Percentiles rank a stretch among this genome's conserved stretches.
These are phyloP conservation scores for Lepidothrix coronata DNA, from an alignment of 2,113 vertebrate species.

Conservation along the genomic window DNA sequence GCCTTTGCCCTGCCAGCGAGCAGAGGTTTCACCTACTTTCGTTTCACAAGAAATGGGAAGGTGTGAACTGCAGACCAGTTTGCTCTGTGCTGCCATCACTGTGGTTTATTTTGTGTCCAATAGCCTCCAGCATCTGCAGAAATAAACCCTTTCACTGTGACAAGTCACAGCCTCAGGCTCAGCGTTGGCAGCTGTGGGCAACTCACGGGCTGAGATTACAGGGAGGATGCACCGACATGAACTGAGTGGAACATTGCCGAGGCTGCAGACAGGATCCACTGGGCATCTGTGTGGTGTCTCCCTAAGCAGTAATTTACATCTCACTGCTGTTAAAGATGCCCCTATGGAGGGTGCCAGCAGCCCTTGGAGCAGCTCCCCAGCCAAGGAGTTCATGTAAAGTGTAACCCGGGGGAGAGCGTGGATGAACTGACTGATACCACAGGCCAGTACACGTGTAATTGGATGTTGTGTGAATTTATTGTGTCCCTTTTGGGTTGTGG, in stretches of 20 bases:
- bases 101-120: neutral
- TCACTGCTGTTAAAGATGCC: neutral
- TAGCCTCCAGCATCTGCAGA: neutral
- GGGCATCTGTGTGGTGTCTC: neutral
- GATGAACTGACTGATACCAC: neutral
- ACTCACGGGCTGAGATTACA: neutral
- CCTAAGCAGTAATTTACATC: neutral
- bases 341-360: neutral
- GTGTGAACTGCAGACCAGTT: neutral
- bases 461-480: neutral
- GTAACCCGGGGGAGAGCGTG: neutral
- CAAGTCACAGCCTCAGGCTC: neutral
- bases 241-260: neutral
- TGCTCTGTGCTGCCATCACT: neutral
- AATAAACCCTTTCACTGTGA: neutral
- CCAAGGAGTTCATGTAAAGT: neutral
- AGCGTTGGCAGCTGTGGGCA: neutral
- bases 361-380: neutral
- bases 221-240: neutral
- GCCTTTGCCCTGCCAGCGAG: neutral
- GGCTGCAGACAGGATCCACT: neutral
- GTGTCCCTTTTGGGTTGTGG: neutral
- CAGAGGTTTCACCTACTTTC: neutral
- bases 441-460: fast-evolving
- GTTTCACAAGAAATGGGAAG: neutral